These are phyloP conservation scores for Pediacus dermestoides DNA, from an alignment of 2,888 invertebrate species.

Conservation along the genomic window DNA sequence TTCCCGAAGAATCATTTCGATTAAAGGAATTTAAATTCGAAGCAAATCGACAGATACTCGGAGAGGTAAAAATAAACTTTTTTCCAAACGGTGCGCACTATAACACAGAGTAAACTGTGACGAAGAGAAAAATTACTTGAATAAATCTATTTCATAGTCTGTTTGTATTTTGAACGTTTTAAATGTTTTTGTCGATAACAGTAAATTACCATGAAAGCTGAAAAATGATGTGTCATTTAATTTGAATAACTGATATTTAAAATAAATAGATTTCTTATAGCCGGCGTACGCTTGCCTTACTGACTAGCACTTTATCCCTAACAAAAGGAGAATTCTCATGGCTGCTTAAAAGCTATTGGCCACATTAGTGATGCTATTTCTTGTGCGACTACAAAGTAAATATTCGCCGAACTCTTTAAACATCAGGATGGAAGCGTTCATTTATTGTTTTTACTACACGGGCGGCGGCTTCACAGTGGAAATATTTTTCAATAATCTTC, in stretches of 20 bases:
- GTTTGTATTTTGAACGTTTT: conserved; percentile 20
- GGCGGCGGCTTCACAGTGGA: no score
- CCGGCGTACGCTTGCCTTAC: conserved; percentile 4
- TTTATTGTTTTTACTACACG: no score
- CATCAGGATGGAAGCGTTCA: no score
- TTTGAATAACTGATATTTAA: conserved; percentile 37
- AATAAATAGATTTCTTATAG: conserved; percentile 31
- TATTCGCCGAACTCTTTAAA: no score
- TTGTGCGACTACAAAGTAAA: conserved; percentile 36
- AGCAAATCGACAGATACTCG: no score
- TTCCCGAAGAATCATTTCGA: no score
- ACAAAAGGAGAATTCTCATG: conserved; percentile 45
- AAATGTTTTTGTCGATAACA: conserved; percentile 26
- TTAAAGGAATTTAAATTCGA: no score
- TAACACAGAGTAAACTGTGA: no score
- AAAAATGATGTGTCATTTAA: conserved; percentile 36
- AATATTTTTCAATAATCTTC: no score
- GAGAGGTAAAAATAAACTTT: no score
- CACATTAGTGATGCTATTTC: conserved; percentile 42
- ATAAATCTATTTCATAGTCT: conserved; percentile 28
- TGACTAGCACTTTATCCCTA: conserved; percentile 28
- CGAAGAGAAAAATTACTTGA: conserved; percentile 18
- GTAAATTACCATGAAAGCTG: conserved; percentile 25
- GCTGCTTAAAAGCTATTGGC: conserved; percentile 47
- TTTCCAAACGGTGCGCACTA: no score